phyloP scores from a whole-genome alignment of 1,140 invertebrate species.

The Rhagoletis pomonella region DNA sequence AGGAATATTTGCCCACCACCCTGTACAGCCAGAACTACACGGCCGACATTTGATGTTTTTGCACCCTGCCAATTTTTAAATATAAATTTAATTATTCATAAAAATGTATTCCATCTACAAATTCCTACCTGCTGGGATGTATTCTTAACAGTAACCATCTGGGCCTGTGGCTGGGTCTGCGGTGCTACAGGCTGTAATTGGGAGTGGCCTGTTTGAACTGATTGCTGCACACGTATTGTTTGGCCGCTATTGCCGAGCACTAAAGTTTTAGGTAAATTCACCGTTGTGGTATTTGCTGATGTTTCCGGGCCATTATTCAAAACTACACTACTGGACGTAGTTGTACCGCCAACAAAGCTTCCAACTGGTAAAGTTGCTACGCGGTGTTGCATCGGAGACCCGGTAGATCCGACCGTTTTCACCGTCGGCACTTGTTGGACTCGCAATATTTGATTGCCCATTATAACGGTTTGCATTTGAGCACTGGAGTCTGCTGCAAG shows the following conservation, averaged over 20 bases:
- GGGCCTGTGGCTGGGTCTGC: conserved; percentile 44
- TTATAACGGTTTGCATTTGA: conserved; percentile 71
- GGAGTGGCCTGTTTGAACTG: background rate
- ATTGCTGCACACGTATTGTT: conserved; percentile 37
- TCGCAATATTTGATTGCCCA: conserved; percentile 74
- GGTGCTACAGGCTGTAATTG: background rate
- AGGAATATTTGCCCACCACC: conserved; percentile 77
- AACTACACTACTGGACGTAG: background rate
- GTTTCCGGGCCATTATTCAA: background rate
- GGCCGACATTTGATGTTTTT: conserved; percentile 58
- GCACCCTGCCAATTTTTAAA: background rate
- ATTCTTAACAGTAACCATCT: conserved; percentile 45
- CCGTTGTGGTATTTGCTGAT: background rate
- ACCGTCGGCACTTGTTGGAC: conserved; percentile 61
- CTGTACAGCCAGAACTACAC: conserved; percentile 80
- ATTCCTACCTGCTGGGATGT: background rate
- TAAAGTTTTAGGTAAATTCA: conserved; percentile 47
- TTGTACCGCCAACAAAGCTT: background rate
- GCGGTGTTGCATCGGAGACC: conserved; percentile 49
- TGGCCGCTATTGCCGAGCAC: background rate
- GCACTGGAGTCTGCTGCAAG: conserved; percentile 33
- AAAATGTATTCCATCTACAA: background rate
- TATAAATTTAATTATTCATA: background rate
- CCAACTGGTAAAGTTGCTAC: background rate
- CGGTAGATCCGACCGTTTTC: conserved; percentile 14